phyloP scores from a whole-genome alignment of 1,140 invertebrate genomes.

The Caerostris darwini region DNA sequence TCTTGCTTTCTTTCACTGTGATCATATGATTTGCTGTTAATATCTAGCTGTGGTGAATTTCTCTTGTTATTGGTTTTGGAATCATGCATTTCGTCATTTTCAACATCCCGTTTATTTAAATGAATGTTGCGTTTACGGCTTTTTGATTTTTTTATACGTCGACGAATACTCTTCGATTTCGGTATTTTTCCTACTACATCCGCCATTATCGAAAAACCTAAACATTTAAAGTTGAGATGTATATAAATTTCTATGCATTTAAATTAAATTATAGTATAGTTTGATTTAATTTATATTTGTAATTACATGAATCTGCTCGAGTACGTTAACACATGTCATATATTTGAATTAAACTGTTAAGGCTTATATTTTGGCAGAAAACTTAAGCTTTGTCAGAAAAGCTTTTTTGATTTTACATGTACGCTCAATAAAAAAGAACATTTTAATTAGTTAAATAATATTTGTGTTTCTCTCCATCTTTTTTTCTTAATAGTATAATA shows the following conservation, averaged over 20 bases:
- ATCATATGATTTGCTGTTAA: background rate
- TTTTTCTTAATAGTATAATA: no score
- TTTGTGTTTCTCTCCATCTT: no score
- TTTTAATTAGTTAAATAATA: no score
- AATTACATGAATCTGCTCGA: no score
- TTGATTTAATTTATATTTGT: no score
- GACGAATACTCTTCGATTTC: slow-evolving; percentile 3
- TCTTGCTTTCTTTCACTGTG: background rate
- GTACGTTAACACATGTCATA: no score
- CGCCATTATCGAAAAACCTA: slow-evolving; percentile 20
- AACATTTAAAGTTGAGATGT: slow-evolving; percentile 12
- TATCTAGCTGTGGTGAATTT: background rate
- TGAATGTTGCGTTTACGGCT: background rate
- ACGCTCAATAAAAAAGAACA: no score
- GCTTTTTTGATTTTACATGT: no score
- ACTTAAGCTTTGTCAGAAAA: no score
- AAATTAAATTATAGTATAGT: no score
- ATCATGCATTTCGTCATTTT: background rate
- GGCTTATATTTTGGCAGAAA: no score
- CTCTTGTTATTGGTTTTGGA: background rate
- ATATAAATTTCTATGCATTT: background rate
- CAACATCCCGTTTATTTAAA: background rate
- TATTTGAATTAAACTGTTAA: no score
- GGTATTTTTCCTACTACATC: background rate
- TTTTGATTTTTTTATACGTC: background rate